Evolutionary conservation across 1,140 invertebrate genomes (phyloP).

Genomic region (Pseudoatta argentina): DNA sequence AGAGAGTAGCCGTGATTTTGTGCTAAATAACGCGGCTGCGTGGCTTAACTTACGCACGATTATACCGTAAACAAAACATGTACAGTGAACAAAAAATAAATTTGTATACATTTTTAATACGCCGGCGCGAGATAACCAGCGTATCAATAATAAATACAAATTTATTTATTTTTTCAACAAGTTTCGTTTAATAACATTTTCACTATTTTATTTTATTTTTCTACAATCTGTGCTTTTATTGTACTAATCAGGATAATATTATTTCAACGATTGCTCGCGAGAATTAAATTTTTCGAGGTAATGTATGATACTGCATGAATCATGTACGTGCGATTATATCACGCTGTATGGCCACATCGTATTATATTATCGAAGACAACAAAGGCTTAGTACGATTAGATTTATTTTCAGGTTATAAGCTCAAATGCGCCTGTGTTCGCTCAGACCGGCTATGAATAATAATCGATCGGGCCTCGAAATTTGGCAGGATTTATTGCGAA

Average conservation of each 20-base stretch:
- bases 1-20: conserved; percentile 38
- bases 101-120: conserved; percentile 5
- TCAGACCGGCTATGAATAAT: conserved; percentile 59
- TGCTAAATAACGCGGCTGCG: conserved; percentile 37
- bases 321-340: background rate
- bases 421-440: conserved; percentile 24
- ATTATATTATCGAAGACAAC: conserved; percentile 56
- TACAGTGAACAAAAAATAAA: conserved; percentile 24
- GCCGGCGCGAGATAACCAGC: background rate
- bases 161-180: conserved; percentile 41
- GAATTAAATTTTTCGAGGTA: conserved; percentile 46
- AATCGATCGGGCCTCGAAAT: conserved; percentile 55
- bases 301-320: background rate
- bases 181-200: background rate
- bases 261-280: background rate
- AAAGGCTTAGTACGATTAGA: conserved; percentile 47
- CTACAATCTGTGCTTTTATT: background rate
- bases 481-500: conserved; percentile 61
- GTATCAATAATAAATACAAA: conserved; percentile 14
- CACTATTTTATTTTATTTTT: background rate
- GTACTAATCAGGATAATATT: background rate
- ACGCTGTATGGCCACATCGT: background rate
- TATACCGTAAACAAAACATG: conserved; percentile 29
- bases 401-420: conserved; percentile 59
- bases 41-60: conserved; percentile 47